phyloP scores from a whole-genome alignment of 2,113 vertebrate genomes.

The Crotophaga sulcirostris region DNA sequence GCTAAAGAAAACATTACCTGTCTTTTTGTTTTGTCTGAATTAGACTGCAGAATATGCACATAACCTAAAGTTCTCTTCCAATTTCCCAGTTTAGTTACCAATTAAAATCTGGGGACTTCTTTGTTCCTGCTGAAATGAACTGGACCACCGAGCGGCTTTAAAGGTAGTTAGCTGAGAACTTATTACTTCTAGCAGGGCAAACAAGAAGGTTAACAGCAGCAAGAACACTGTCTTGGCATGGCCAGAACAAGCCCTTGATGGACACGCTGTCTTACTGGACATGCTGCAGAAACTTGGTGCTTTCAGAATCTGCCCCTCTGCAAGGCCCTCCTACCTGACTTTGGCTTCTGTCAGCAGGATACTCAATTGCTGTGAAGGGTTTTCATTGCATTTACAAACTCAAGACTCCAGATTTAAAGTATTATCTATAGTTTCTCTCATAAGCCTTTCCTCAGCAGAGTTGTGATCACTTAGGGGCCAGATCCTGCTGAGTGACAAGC shows the following conservation, averaged over 20 bases:
- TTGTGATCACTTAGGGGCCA: neutral
- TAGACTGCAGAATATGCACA: neutral
- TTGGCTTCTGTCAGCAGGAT: neutral
- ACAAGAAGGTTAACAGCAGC: neutral
- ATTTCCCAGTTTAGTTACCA: neutral
- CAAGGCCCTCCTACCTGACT: neutral
- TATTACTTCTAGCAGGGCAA: neutral
- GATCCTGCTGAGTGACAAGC: neutral
- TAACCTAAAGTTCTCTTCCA: neutral
- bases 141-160: neutral
- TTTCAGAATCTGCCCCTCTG: neutral
- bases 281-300: neutral
- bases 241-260: neutral
- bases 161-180: neutral
- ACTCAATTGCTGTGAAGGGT: neutral
- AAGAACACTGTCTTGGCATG: neutral
- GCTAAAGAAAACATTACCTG: neutral
- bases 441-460: neutral
- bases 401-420: neutral
- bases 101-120: neutral
- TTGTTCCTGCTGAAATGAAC: neutral
- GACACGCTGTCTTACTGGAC: neutral
- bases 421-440: neutral
- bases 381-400: neutral
- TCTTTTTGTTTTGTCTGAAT: neutral